Conservation (phyloP, 2,113 vertebrate species). For the Silurus asotus region DNA sequence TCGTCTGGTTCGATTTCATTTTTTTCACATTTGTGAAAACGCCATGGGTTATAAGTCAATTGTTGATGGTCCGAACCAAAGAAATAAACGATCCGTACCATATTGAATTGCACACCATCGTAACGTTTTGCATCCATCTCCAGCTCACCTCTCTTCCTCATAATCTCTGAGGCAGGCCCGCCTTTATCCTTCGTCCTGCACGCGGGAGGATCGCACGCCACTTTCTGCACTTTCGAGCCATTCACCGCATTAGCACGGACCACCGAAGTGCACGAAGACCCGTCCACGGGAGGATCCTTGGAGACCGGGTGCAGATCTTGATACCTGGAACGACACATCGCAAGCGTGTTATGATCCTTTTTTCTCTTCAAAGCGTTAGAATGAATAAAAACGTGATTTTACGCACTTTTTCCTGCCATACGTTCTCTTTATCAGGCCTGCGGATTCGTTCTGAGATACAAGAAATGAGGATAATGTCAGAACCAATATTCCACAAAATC, state of each 20-base stretch:
- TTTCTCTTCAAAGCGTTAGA: too few species aligned
- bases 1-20: too few species aligned
- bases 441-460: conserved; percentile 62
- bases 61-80: too few species aligned
- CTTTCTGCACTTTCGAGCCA: conserved; percentile 55
- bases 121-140: neutral
- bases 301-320: conserved; percentile 69
- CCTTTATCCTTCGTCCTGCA: conserved; percentile 49
- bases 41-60: too few species aligned
- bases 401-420: conserved; percentile 68
- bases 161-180: conserved; percentile 55
- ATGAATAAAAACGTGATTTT: neutral
- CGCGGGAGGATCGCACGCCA: conserved; percentile 61
- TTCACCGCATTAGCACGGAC: conserved; percentile 68
- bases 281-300: conserved; percentile 61
- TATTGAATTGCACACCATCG: too few species aligned
- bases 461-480: conserved; percentile 22
- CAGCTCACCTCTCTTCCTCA: conserved; percentile 38
- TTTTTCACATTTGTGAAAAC: too few species aligned
- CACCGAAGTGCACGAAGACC: conserved; percentile 66
- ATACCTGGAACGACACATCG: conserved; percentile 57
- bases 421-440: conserved; percentile 64
- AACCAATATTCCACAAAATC: too few species aligned
- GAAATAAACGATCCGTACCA: too few species aligned
- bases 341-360: neutral